Evolutionary conservation across 30 jellyfish, hydroid and myxozoan genomes (phyloP), one percentile per base, ranked within the genome.

Genomic region (Hydractinia symbiolongicarpus): DNA sequence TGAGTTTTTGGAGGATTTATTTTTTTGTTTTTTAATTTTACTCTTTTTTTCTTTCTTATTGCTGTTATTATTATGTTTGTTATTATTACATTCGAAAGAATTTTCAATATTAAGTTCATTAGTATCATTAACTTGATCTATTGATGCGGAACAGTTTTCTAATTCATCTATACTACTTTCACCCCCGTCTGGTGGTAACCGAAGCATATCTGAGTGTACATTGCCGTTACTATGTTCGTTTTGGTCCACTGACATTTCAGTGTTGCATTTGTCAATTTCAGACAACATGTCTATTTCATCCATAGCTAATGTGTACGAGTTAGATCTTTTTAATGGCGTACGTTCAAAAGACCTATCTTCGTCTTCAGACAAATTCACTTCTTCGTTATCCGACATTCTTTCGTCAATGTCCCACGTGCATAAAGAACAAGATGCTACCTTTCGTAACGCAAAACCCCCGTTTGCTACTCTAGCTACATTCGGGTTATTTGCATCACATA

Each of bases 371-470:
- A 8, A 14, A 7, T 71, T 50, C 6, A 19, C 82, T 8, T 58
- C 84, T 16, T 68, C 73, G 51, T 50, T 50, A 58, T 71, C 80
- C 30, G 60, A 19, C 16, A 71, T 19, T 19, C 53, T 56, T 5
- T 79, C 87, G n/a, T 79, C 87, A 19, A 79, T 21, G 50, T 79
- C 87, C 87, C 87, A 79, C 13, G 81, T 53, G 66, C 87, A 79
- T 8, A 79, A 53, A 8, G 87, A 79, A 67, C 87, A 79, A 79
- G 87, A 79, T 53, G 87, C 87, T 13, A 66, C 87, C 51, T 67
- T 79, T 10, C 87, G 70, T 30, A 79, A 53, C 15, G 80, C 73
- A 50, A 79, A 79, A 14, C 87, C 87, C 50, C 84, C 87, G 10
- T 66, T 54, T 52, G 11, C 66, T 30, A 61, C 66, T 15, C 50